These are phyloP conservation scores for Belonocnema kinseyi DNA, from an alignment of 1,140 invertebrate species.

Conservation along the genomic window DNA sequence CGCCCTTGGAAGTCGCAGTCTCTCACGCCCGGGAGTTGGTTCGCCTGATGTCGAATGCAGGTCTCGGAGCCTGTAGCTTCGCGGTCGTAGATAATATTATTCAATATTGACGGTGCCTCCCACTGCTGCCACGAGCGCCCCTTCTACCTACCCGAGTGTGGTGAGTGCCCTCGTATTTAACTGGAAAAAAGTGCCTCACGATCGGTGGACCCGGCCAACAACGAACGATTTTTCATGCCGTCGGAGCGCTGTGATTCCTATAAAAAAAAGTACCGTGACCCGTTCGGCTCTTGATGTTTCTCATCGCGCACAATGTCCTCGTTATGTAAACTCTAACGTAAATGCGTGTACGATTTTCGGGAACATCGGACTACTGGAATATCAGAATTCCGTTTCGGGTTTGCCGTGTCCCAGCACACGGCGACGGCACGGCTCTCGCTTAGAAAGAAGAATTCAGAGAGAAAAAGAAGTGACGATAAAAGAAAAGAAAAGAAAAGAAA, in stretches of 20 bases:
- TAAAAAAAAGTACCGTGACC: slow-evolving; percentile 36
- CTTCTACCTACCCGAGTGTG: slow-evolving; percentile 72
- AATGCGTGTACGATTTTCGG: slow-evolving; percentile 27
- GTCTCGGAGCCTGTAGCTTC: slow-evolving; percentile 96
- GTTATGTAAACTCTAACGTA: slow-evolving; percentile 12
- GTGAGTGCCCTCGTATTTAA: slow-evolving; percentile 67
- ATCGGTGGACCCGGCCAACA: slow-evolving; percentile 62
- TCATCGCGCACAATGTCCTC: slow-evolving; percentile 18
- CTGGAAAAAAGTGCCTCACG: slow-evolving; percentile 64
- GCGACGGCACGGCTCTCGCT: neutral
- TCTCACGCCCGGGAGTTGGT: slow-evolving; percentile 92
- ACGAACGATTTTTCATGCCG: slow-evolving; percentile 61
- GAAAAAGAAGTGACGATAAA: neutral
- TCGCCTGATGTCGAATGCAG: slow-evolving; percentile 90
- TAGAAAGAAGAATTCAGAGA: neutral
- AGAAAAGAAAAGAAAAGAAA: neutral
- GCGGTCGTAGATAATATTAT: slow-evolving; percentile 86
- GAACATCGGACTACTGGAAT: slow-evolving; percentile 21
- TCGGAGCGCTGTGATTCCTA: slow-evolving; percentile 56
- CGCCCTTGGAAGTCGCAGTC: slow-evolving; percentile 93
- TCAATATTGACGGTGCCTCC: slow-evolving; percentile 78
- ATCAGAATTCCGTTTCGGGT: slow-evolving; percentile 18
- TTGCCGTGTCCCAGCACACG: neutral
- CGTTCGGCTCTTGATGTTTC: slow-evolving; percentile 3
- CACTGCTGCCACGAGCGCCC: slow-evolving; percentile 71